phyloP scores from a whole-genome alignment of 2,113 vertebrate species.

The Pongo abelii region DNA sequence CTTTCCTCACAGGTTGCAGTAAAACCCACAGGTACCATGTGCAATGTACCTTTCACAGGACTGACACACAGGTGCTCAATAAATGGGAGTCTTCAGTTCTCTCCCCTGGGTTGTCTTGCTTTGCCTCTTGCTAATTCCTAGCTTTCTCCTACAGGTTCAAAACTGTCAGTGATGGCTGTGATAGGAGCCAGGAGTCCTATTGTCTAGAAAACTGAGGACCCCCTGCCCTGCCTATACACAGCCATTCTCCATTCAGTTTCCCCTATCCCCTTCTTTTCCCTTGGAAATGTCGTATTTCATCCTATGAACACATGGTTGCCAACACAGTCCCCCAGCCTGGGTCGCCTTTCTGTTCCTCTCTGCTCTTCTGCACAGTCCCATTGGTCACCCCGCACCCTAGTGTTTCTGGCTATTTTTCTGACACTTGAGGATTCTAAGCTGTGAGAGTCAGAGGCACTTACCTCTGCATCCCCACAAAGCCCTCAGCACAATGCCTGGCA shows the following conservation, averaged over 20 bases:
- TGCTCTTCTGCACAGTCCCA: background rate
- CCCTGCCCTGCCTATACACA: background rate
- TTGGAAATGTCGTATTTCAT: background rate
- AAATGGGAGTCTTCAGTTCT: background rate
- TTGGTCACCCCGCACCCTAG: background rate
- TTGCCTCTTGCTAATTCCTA: background rate
- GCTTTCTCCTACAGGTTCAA: background rate
- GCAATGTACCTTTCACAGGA: background rate
- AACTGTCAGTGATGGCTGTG: background rate
- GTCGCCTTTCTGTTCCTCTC: background rate
- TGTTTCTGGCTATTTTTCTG: background rate
- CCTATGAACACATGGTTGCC: too few relatives aligned
- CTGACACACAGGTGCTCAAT: background rate
- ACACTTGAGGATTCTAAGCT: background rate
- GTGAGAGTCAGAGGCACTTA: background rate
- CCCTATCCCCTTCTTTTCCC: background rate
- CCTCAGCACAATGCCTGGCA: conserved; percentile 73
- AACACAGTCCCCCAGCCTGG: background rate
- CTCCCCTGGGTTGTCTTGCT: background rate
- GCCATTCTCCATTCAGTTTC: background rate
- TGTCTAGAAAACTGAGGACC: background rate
- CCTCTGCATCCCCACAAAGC: conserved; percentile 50
- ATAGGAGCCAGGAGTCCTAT: background rate
- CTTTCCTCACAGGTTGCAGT: background rate
- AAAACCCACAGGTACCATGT: background rate